These are phyloP conservation scores for Chloebia gouldiae DNA, from an alignment of 2,113 vertebrate species.

Conservation along the genomic window DNA sequence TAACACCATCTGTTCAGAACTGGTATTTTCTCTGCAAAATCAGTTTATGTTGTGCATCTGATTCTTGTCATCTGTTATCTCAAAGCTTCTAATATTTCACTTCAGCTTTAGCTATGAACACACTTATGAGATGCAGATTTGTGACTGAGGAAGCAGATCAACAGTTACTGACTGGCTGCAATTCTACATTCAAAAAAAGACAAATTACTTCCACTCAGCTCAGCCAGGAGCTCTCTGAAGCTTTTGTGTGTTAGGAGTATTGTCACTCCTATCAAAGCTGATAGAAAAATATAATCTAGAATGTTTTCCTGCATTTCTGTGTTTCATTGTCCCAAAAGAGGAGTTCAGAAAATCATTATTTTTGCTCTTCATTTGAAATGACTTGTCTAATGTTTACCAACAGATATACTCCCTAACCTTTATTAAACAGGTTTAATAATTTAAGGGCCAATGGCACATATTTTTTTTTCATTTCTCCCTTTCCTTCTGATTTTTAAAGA, in stretches of 20 bases:
- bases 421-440: background rate
- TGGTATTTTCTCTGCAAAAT: background rate
- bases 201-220: background rate
- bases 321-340: background rate
- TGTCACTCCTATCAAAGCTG: background rate
- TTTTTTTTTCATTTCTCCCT: background rate
- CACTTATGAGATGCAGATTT: background rate
- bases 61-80: slow-evolving; percentile 3
- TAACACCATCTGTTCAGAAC: slow-evolving; percentile 14
- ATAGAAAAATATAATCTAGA: background rate
- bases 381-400: background rate
- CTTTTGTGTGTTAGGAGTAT: background rate
- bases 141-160: background rate
- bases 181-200: background rate
- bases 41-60: background rate
- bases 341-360: background rate
- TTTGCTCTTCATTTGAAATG: background rate
- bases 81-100: background rate
- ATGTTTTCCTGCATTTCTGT: background rate
- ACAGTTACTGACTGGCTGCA: background rate
- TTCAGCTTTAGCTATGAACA: background rate
- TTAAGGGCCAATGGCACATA: background rate
- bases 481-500: background rate
- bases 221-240: background rate
- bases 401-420: background rate